Evolutionary conservation across 2,797 vertebrate genomes (phyloP).

Genomic region (Enteromius fasciolatus): DNA sequence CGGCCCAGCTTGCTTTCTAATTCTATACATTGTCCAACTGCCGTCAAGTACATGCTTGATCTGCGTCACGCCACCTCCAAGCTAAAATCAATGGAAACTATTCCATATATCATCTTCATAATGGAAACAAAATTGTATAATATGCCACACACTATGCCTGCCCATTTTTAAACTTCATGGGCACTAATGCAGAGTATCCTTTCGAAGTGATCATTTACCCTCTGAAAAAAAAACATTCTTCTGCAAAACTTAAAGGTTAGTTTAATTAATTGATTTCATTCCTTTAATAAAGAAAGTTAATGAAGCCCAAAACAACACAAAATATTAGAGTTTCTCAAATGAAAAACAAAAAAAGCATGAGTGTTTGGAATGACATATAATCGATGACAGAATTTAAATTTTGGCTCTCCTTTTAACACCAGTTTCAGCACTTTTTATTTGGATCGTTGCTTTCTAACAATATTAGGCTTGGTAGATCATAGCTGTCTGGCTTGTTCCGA

Average conservation of each 20-base stretch:
- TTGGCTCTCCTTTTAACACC: not conserved
- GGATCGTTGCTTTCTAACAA: conserved; percentile 41
- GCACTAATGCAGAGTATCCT: not conserved
- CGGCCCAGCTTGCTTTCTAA: conserved; percentile 43
- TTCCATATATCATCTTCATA: conserved; percentile 58
- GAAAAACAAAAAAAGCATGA: not conserved
- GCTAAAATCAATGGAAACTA: conserved; percentile 71
- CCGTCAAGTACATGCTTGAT: conserved; percentile 68
- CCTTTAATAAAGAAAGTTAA: not conserved
- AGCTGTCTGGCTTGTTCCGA: conserved; percentile 23
- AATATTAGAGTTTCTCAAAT: not conserved
- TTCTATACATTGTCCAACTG: conserved; percentile 69
- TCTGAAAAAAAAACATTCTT: not conserved
- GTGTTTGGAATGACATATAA: not conserved
- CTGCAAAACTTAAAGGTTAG: not conserved
- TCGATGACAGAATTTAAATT: not conserved
- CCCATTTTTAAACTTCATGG: conserved; percentile 1
- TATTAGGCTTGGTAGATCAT: conserved; percentile 45
- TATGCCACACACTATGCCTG: conserved; percentile 6
- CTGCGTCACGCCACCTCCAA: conserved; percentile 66
- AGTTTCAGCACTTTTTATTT: conserved; percentile 38
- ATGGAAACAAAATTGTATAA: conserved; percentile 48
- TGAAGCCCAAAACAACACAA: not conserved
- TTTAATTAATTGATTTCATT: not conserved
- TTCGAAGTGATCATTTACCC: not conserved